Conservation (phyloP, 2,888 invertebrate species). For the Drosophila paracracens region DNA sequence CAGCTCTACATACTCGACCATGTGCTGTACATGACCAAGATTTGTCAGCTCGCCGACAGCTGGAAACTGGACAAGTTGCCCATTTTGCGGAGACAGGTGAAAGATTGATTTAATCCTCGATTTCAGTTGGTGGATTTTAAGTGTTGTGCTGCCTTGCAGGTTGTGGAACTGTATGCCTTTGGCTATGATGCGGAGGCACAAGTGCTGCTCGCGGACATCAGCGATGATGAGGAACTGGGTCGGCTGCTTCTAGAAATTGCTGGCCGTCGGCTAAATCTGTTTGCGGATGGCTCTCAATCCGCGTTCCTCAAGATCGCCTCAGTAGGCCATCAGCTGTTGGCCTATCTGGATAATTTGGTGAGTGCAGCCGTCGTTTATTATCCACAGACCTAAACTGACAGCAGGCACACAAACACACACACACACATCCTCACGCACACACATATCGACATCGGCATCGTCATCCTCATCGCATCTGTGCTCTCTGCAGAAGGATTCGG, state of each 20-base stretch:
- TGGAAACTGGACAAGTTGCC: conserved; percentile 92
- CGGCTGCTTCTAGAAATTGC: conserved; percentile 91
- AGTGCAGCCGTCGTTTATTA: conserved; percentile 75
- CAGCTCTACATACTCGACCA: conserved; percentile 86
- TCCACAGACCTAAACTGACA: conserved; percentile 51
- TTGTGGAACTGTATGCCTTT: conserved; percentile 87
- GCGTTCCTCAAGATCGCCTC: conserved; percentile 90
- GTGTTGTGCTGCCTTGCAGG: conserved; percentile 77
- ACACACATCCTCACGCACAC: conserved; percentile 7
- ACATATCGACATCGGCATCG: not conserved
- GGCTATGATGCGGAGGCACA: conserved; percentile 88
- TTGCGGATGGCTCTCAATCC: conserved; percentile 87
- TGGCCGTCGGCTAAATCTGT: conserved; percentile 91
- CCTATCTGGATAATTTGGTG: conserved; percentile 90
- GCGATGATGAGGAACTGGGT: conserved; percentile 89
- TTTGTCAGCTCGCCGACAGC: conserved; percentile 89
- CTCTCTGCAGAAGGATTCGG: conserved; percentile 51
- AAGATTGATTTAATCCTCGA: conserved; percentile 77
- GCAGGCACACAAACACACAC: conserved; percentile 2
- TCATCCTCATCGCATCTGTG: not conserved
- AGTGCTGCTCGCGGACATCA: conserved; percentile 88
- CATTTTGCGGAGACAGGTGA: conserved; percentile 91
- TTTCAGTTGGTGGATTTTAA: not conserved
- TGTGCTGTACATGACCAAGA: conserved; percentile 90
- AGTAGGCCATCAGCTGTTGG: conserved; percentile 91